Evolutionary conservation across 2,797 vertebrate genomes (phyloP).

Genomic region (Sebastes paucispinis): DNA sequence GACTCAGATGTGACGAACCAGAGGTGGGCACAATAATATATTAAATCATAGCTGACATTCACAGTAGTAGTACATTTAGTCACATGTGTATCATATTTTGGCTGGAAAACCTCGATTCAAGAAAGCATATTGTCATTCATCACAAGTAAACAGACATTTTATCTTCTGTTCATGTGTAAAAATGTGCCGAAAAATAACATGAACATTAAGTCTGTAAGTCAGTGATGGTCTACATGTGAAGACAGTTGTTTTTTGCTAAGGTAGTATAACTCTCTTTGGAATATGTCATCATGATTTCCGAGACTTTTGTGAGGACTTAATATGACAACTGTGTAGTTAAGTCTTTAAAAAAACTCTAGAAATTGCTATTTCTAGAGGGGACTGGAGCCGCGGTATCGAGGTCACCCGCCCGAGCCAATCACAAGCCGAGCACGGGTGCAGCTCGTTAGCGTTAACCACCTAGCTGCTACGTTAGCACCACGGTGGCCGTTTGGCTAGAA

Average conservation of each 20-base stretch:
- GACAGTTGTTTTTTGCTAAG: rapidly evolving
- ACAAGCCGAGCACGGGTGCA: too few species aligned
- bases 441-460: too few species aligned
- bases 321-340: background rate
- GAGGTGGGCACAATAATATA: background rate
- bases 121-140: background rate
- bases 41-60: conserved; percentile 3
- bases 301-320: background rate
- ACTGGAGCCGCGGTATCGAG: too few species aligned
- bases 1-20: conserved; percentile 40
- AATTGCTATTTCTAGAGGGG: background rate
- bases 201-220: background rate
- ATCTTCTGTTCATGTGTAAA: background rate
- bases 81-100: background rate
- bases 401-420: too few species aligned
- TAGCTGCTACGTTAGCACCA: too few species aligned
- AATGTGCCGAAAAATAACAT: background rate
- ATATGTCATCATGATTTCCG: background rate
- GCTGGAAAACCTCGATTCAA: background rate
- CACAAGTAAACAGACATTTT: background rate
- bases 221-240: background rate
- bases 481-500: too few species aligned
- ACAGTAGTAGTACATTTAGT: background rate
- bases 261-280: background rate
- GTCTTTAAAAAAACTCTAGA: background rate